Evolutionary conservation across 2,888 invertebrate genomes (phyloP), one percentile per base, ranked within the genome.

Genomic region (Omphaloscelis lunosa): DNA sequence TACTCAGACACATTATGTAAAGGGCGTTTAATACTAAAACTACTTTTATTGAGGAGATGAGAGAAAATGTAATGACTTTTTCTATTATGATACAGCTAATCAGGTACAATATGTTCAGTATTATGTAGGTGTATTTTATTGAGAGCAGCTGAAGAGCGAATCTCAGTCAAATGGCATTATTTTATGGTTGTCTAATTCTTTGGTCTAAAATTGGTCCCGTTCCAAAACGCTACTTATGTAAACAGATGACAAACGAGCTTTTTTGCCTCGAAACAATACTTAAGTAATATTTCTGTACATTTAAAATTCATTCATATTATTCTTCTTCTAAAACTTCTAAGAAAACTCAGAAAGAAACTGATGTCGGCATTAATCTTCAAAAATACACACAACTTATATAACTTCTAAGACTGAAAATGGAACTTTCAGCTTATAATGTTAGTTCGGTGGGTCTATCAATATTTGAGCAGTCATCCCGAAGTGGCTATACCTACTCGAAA

Each of bases 391-490:
- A 77, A 41, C 27, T n/a, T 27, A 58, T 27, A 58, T 39, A 72
- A n/a, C 12, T 58, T 53, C 6, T 53, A 58, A 39, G 51, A 53
- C 12, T 29, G 69, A 74, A 69, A 29, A 56, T 65, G 62, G 3
- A 53, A 85, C 17, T 73, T 68, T 80, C 23, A 81, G 63, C n/a
- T 68, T 58, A 27, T 61, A 56, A 39, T 20, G 53, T 66, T 58
- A 66, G 63, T 56, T 66, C n/a, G 27, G 66, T 23, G 17, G 6
- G 23, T 70, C 34, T 82, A 70, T 82, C 70, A 86, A 82, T 82
- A 77, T 83, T 77, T 86, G 77, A 82, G 27, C 39, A 75, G 66
- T 62, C 45, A 48, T 65, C 34, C 82, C 83, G 23, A 75, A 81
- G 75, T 67, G 27, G 63, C 67, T 72, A 85, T 82, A 82, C n/a